phyloP scores from a whole-genome alignment of 2,888 invertebrate genomes.

The Plemyria rubiginata region DNA sequence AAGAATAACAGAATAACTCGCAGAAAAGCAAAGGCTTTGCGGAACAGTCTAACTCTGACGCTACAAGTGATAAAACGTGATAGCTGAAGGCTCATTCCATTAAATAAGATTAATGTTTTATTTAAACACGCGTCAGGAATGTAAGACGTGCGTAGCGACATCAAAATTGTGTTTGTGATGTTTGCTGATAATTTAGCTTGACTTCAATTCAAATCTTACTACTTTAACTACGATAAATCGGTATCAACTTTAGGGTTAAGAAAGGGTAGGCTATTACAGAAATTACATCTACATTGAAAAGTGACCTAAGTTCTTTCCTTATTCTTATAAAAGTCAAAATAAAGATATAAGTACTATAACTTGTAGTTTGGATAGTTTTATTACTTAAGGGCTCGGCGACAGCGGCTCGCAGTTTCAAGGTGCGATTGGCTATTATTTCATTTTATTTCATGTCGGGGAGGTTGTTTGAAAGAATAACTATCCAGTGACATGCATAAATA shows the following conservation, averaged over 20 bases:
- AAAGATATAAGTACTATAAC: too few relatives aligned
- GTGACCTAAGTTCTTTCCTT: too few relatives aligned
- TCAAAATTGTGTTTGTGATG: constrained; percentile 39
- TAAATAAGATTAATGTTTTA: constrained; percentile 62
- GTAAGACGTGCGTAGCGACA: constrained; percentile 44
- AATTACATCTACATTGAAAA: not conserved
- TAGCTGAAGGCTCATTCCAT: constrained; percentile 45
- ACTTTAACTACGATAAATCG: not conserved
- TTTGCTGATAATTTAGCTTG: not conserved
- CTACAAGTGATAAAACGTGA: constrained; percentile 22
- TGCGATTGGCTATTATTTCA: too few relatives aligned
- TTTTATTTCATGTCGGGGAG: too few relatives aligned
- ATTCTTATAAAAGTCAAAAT: too few relatives aligned
- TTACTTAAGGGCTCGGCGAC: too few relatives aligned
- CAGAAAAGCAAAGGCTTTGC: constrained; percentile 13
- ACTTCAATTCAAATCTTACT: not conserved
- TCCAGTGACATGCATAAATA: too few relatives aligned
- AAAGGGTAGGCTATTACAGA: not conserved
- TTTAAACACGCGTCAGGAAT: constrained; percentile 45
- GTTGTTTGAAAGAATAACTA: too few relatives aligned
- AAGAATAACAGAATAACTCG: not conserved
- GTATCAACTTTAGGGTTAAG: too few relatives aligned
- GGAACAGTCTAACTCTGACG: constrained; percentile 9
- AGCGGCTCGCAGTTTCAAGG: too few relatives aligned
- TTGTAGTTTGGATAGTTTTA: too few relatives aligned